phyloP scores from a whole-genome alignment of 2,797 vertebrate species.

The Alca torda region DNA sequence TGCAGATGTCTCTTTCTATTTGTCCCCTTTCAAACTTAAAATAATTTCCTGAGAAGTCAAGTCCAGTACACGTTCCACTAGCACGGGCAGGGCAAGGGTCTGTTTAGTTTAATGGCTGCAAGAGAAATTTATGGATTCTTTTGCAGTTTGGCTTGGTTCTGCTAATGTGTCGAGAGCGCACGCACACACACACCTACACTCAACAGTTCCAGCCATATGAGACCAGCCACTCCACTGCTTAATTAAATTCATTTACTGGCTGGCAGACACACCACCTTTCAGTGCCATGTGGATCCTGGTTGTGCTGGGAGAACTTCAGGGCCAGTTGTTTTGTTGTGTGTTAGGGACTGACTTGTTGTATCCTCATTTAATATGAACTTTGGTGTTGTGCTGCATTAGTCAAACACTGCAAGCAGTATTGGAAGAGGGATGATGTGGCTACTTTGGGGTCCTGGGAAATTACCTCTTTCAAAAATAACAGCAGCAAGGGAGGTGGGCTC shows the following conservation, averaged over 20 bases:
- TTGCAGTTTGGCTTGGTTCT: not conserved
- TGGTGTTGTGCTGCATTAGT: not conserved
- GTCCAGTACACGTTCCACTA: not conserved
- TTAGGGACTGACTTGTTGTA: not conserved
- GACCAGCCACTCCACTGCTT: conserved; percentile 26
- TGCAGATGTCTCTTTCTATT: not conserved
- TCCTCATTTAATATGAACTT: not conserved
- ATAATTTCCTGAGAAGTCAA: not conserved
- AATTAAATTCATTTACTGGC: conserved; percentile 53
- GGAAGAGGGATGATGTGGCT: not conserved
- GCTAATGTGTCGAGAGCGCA: not conserved
- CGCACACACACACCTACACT: not conserved
- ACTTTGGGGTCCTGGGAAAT: not conserved
- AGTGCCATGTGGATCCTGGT: conserved; percentile 15
- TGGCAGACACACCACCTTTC: conserved; percentile 27
- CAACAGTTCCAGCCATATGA: not conserved
- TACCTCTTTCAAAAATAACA: not conserved
- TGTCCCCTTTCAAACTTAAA: not conserved
- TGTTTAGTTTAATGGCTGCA: conserved; percentile 1
- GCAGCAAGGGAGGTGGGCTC: not conserved
- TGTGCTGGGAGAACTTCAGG: conserved; percentile 23
- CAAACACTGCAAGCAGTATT: not conserved
- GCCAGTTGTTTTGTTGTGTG: not conserved
- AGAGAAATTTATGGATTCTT: not conserved
- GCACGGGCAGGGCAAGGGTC: not conserved